phyloP scores from a whole-genome alignment of 2,113 vertebrate genomes.

The Petaurus breviceps region DNA sequence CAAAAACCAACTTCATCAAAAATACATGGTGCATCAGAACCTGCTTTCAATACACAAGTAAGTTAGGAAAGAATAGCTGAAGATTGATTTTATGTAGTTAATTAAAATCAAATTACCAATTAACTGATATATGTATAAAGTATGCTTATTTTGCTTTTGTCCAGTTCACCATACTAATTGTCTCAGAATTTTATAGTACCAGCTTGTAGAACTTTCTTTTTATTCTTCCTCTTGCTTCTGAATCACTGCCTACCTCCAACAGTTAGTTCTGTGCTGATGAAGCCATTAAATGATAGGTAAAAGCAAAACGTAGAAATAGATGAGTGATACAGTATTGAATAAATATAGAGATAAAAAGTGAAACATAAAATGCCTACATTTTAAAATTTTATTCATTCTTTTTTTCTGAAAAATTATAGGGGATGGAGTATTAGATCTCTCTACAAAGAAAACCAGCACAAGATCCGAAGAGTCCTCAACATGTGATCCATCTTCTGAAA shows the following conservation, averaged over 20 bases:
- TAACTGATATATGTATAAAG: neutral
- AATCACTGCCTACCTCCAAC: constrained; percentile 31
- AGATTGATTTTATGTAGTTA: too few species aligned
- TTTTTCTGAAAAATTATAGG: constrained; percentile 81
- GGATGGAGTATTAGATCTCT: constrained; percentile 98
- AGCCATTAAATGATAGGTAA: constrained; percentile 7
- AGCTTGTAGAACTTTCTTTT: neutral
- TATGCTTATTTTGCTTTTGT: neutral
- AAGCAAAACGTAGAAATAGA: constrained; percentile 24
- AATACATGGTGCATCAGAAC: neutral
- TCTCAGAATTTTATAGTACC: neutral
- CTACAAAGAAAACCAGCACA: constrained; percentile 91
- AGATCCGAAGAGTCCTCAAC: constrained; percentile 87
- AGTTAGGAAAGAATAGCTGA: neutral
- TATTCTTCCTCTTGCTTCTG: constrained; percentile 26
- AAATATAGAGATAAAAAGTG: constrained; percentile 42
- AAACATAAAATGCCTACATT: constrained; percentile 60
- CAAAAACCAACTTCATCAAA: neutral
- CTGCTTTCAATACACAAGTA: neutral
- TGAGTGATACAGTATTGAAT: constrained; percentile 26
- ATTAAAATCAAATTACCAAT: neutral
- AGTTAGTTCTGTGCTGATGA: constrained; percentile 41
- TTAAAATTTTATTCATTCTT: constrained; percentile 74
- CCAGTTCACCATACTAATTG: neutral
- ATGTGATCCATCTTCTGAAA: constrained; percentile 88